Percentiles rank a stretch among this genome's conserved stretches.
These are phyloP conservation scores for Streptopelia turtur DNA, from an alignment of 2,797 vertebrate genomes.

Conservation along the genomic window DNA sequence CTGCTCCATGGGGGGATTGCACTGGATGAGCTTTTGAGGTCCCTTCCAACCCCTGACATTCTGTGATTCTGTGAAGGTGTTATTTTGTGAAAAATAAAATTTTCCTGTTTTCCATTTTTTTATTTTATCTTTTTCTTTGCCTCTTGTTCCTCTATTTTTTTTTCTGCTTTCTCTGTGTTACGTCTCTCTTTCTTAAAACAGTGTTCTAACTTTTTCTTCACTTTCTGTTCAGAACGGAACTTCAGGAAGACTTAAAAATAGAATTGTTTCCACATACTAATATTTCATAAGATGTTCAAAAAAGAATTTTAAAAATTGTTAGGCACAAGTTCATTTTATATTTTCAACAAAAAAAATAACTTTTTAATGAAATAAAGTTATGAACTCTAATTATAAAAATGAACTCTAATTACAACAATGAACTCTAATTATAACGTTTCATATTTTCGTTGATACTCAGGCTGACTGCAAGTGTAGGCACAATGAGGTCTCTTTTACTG, in stretches of 20 bases:
- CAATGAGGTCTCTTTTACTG: constrained; percentile 31
- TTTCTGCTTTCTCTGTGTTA: not conserved
- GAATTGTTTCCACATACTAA: not conserved
- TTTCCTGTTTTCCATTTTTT: not conserved
- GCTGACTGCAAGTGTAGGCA: constrained; percentile 38
- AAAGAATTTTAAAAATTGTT: not conserved
- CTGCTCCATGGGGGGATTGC: no score
- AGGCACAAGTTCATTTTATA: not conserved
- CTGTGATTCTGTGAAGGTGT: not conserved
- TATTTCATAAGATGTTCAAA: not conserved
- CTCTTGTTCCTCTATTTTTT: rapidly evolving
- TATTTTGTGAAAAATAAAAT: not conserved
- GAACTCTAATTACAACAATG: constrained; percentile 22
- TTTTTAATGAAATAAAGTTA: constrained; percentile 3
- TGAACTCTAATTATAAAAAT: not conserved
- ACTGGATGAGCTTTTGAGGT: no score
- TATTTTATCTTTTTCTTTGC: not conserved
- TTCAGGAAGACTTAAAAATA: not conserved
- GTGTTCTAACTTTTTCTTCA: not conserved
- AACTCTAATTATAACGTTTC: constrained; percentile 39
- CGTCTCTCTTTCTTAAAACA: not conserved
- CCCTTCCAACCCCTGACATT: no score
- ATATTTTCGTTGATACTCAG: constrained; percentile 15
- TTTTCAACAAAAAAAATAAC: not conserved
- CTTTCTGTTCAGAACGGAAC: not conserved